These are phyloP conservation scores for Hypotaenidia philippensis DNA, from an alignment of 2,797 vertebrate genomes.

Conservation along the genomic window DNA sequence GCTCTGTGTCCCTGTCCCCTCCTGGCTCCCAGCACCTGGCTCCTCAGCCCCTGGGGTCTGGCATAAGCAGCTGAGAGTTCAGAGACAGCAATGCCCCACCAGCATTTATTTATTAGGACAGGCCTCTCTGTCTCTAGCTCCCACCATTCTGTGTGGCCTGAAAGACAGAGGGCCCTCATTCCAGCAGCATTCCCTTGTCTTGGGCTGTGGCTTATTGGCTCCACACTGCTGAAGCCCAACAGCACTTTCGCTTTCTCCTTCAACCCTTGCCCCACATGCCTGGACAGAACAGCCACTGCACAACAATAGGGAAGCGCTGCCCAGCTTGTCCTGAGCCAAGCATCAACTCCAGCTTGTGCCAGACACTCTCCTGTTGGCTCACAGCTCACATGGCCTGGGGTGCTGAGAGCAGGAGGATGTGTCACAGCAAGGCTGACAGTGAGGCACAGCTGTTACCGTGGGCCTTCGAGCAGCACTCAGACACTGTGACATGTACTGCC, in stretches of 20 bases:
- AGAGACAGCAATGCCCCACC: no score
- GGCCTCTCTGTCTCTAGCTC: not conserved
- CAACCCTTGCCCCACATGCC: not conserved
- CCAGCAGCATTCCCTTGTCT: not conserved
- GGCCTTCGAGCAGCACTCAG: not conserved
- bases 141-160: fast-evolving
- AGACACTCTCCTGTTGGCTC: not conserved
- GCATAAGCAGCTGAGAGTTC: not conserved
- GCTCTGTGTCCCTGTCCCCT: fast-evolving
- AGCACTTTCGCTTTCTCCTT: not conserved
- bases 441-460: not conserved
- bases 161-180: not conserved
- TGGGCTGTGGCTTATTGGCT: not conserved
- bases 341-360: not conserved
- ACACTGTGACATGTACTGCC: not conserved
- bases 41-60: not conserved
- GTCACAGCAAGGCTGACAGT: not conserved
- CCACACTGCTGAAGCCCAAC: not conserved
- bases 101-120: not conserved
- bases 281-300: not conserved
- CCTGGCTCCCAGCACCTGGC: not conserved
- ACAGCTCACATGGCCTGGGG: not conserved
- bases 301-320: not conserved
- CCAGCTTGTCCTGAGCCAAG: not conserved
- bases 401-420: not conserved